A percentile compares a stretch with the other conserved stretches of the same genome.
phyloP scores from a whole-genome alignment of 2,797 vertebrate species.

The Enoplosus armatus region DNA sequence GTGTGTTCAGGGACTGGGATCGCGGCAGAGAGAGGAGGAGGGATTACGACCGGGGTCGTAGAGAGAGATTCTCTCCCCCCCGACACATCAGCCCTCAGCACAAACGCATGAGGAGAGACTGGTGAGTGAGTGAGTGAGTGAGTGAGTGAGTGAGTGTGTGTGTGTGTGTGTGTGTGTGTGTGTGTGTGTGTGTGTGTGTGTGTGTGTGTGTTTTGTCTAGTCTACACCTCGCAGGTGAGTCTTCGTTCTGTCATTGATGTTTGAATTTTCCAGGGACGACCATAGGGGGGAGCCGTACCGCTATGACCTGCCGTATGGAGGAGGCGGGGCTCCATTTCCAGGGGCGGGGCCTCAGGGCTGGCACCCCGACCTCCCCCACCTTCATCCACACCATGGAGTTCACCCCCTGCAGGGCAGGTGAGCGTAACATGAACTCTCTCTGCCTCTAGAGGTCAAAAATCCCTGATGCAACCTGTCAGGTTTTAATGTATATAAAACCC shows the following conservation, averaged over 20 bases:
- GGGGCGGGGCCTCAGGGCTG: slow-evolving; percentile 85
- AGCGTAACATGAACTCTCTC: slow-evolving; percentile 41
- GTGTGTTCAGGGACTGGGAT: slow-evolving; percentile 88
- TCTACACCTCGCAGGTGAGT: too few relatives aligned
- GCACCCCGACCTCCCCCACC: slow-evolving; percentile 88
- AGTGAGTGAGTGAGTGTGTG: too few relatives aligned
- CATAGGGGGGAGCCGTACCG: slow-evolving; percentile 89
- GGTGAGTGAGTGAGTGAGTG: too few relatives aligned
- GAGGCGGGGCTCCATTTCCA: slow-evolving; percentile 82
- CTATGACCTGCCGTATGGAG: slow-evolving; percentile 89
- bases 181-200: too few relatives aligned
- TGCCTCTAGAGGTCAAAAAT: too few relatives aligned
- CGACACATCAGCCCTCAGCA: slow-evolving; percentile 90
- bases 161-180: too few relatives aligned
- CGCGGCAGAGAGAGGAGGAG: slow-evolving; percentile 88
- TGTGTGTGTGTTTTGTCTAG: too few relatives aligned
- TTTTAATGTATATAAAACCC: too few relatives aligned
- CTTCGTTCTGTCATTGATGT: not conserved
- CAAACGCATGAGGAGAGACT: slow-evolving; percentile 91
- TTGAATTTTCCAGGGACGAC: slow-evolving; percentile 82
- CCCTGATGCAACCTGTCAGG: too few relatives aligned
- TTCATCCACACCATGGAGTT: slow-evolving; percentile 85
- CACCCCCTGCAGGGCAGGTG: slow-evolving; percentile 90
- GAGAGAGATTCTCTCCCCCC: slow-evolving; percentile 89
- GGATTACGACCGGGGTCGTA: slow-evolving; percentile 88